Evolutionary conservation across 2,888 invertebrate genomes (phyloP).

Genomic region (Plagiodera versicolora): DNA sequence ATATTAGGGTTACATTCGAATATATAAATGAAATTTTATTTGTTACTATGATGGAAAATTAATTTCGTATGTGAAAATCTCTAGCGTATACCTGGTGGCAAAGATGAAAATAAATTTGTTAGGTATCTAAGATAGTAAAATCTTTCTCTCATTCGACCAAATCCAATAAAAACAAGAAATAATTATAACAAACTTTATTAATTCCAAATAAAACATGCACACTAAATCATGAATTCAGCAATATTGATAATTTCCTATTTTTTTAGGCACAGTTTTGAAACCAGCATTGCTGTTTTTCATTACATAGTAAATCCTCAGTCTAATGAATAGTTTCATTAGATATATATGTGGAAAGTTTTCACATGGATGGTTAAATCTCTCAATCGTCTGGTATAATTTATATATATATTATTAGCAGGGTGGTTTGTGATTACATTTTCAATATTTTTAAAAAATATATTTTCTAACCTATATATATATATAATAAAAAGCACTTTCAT

Average conservation of each 20-base stretch:
- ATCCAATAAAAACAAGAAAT: background rate
- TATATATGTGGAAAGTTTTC: constrained; percentile 1
- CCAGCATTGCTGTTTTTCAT: background rate
- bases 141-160: no score
- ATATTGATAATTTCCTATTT: background rate
- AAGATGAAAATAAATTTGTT: no score
- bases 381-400: background rate
- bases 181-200: background rate
- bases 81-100: no score
- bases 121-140: no score
- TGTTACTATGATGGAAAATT: no score
- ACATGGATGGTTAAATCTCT: background rate
- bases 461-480: background rate
- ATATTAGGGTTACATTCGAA: no score
- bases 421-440: background rate
- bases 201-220: background rate
- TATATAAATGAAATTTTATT: no score
- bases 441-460: constrained; percentile 1
- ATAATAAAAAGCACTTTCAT: background rate
- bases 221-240: background rate
- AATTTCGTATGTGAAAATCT: no score
- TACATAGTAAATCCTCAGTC: background rate
- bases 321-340: background rate
- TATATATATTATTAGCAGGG: constrained; percentile 1
- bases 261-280: constrained; percentile 2